Conservation (phyloP, 2,113 vertebrate genomes). For the Percina caprodes region DNA sequence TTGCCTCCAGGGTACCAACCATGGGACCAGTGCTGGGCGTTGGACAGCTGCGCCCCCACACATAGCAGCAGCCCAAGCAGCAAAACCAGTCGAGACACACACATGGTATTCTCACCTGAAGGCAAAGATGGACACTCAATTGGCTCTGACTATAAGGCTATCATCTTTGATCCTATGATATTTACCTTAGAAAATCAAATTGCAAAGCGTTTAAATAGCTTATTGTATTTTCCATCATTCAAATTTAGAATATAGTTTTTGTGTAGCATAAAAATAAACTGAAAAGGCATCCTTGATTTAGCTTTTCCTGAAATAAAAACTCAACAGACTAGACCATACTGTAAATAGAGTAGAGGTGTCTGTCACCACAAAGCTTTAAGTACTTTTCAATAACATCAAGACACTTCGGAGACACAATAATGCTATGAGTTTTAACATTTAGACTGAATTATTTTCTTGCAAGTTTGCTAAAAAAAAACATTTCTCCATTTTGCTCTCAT, state of each 20-base stretch:
- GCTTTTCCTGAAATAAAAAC: slow-evolving; percentile 1
- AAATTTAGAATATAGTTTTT: not conserved
- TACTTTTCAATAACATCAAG: not conserved
- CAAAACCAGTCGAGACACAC: slow-evolving; percentile 79
- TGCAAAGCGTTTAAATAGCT: not conserved
- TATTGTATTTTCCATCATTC: not conserved
- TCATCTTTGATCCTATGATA: not conserved
- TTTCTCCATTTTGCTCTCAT: not conserved
- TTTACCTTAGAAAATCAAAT: not conserved
- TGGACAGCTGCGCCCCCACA: slow-evolving; percentile 74
- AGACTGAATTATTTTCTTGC: not conserved
- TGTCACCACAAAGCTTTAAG: not conserved
- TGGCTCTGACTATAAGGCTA: not conserved
- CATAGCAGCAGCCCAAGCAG: slow-evolving; percentile 84
- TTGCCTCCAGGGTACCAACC: slow-evolving; percentile 93
- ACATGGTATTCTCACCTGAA: slow-evolving; percentile 71
- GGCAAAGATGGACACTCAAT: not conserved
- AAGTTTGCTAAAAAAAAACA: not conserved
- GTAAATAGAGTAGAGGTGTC: not conserved
- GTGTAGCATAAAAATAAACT: not conserved
- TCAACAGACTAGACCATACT: not conserved
- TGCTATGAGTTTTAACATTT: not conserved
- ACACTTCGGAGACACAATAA: not conserved
- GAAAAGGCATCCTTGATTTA: slow-evolving; percentile 5
- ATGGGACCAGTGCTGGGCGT: slow-evolving; percentile 91